These are phyloP conservation scores for Semnornis frantzii DNA, from an alignment of 2,113 vertebrate genomes.

Conservation along the genomic window DNA sequence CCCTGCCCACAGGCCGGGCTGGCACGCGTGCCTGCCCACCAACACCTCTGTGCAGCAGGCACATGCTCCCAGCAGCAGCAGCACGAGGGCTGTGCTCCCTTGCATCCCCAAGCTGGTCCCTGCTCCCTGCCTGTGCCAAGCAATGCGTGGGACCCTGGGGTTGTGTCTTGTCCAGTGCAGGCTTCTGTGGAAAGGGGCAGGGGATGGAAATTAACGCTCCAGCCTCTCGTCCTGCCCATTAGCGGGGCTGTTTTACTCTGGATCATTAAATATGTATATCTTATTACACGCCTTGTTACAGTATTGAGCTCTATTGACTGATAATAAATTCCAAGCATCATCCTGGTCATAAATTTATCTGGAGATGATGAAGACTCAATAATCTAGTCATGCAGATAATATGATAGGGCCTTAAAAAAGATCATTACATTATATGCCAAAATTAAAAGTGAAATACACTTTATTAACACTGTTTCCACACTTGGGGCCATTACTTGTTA, in stretches of 20 bases:
- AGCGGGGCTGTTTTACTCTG: slow-evolving; percentile 86
- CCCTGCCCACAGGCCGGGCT: rapidly evolving
- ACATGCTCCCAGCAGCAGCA: not conserved
- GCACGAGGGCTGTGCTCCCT: not conserved
- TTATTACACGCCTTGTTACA: slow-evolving; percentile 92
- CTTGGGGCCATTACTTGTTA: slow-evolving; percentile 71
- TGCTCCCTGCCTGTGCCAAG: not conserved
- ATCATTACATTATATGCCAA: slow-evolving; percentile 90
- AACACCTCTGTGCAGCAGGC: rapidly evolving
- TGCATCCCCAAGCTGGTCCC: not conserved
- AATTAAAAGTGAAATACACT: slow-evolving; percentile 89
- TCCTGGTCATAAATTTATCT: slow-evolving; percentile 87
- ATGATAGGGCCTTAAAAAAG: slow-evolving; percentile 87
- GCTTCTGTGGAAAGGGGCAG: slow-evolving; percentile 2
- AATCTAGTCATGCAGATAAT: slow-evolving; percentile 90
- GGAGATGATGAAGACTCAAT: slow-evolving; percentile 90
- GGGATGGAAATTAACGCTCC: slow-evolving; percentile 58
- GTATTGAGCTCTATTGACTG: slow-evolving; percentile 91
- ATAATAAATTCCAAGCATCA: slow-evolving; percentile 91
- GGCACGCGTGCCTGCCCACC: not conserved
- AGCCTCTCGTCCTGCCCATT: slow-evolving; percentile 74
- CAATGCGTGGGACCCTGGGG: rapidly evolving
- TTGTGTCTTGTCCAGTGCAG: not conserved
- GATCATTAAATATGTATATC: slow-evolving; percentile 99
- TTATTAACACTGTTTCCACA: slow-evolving; percentile 80